Conservation (phyloP, 2,888 invertebrate genomes). For the Stegana nigrithorax region DNA sequence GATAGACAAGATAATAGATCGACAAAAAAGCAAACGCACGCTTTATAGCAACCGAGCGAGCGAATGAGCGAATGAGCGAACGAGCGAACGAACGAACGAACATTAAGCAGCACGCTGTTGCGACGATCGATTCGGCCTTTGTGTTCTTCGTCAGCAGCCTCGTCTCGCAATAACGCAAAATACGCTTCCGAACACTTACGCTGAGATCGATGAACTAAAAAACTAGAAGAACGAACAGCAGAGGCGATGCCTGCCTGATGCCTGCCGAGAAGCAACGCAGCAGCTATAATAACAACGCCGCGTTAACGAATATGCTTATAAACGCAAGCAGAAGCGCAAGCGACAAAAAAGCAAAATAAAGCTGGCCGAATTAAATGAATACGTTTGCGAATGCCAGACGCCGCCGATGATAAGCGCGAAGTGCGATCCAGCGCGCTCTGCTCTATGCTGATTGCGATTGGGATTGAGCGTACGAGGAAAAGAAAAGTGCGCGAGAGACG, state of each 20-base stretch:
- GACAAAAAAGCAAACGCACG: too few relatives aligned
- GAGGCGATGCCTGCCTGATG: too few relatives aligned
- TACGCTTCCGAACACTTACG: conserved; percentile 60
- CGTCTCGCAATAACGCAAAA: too few relatives aligned
- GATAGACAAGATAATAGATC: not conserved
- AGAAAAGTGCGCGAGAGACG: not conserved
- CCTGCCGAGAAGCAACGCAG: too few relatives aligned
- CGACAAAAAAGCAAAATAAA: not conserved
- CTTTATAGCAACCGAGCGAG: conserved; percentile 6
- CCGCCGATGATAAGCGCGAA: too few relatives aligned
- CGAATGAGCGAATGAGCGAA: not conserved
- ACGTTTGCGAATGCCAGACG: too few relatives aligned
- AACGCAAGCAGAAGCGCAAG: not conserved
- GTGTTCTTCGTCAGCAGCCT: too few relatives aligned
- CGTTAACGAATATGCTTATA: conserved; percentile 1
- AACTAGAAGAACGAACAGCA: conserved; percentile 49
- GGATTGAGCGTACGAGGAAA: too few relatives aligned
- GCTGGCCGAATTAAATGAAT: not conserved
- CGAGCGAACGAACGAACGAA: not conserved
- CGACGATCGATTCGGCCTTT: not conserved
- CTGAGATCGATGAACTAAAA: conserved; percentile 68
- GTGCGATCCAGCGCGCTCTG: too few relatives aligned
- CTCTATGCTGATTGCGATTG: too few relatives aligned
- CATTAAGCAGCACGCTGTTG: too few relatives aligned
- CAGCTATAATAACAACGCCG: too few relatives aligned